Evolutionary conservation across 2,113 vertebrate species (phyloP).

Genomic region (Pelodiscus sinensis): DNA sequence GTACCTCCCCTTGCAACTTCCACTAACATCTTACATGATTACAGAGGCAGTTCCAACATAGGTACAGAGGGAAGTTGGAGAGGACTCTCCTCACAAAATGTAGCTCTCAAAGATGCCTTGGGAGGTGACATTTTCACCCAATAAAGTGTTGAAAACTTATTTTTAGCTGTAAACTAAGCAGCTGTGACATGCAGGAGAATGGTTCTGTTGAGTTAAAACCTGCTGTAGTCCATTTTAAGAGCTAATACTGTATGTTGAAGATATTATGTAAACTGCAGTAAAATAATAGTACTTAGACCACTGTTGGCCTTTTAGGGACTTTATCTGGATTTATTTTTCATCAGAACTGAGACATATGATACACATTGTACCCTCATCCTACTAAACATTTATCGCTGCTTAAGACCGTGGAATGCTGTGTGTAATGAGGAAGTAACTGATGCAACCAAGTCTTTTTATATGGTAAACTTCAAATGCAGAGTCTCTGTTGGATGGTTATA

Average conservation of each 20-base stretch:
- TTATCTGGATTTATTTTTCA: neutral
- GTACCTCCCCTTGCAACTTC: neutral
- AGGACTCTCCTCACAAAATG: neutral
- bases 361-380: neutral
- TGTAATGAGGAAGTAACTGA: neutral
- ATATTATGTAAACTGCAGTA: neutral
- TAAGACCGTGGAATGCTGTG: neutral
- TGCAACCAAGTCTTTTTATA: neutral
- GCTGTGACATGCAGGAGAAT: neutral
- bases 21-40: neutral
- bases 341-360: neutral
- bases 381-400: neutral
- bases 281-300: rapidly evolving
- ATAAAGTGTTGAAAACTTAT: neutral
- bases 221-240: neutral
- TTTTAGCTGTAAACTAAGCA: neutral
- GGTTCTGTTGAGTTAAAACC: neutral
- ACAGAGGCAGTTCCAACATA: neutral
- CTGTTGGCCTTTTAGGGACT: neutral
- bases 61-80: neutral
- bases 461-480: neutral
- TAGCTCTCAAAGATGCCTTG: neutral
- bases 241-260: neutral
- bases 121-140: neutral
- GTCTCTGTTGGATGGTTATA: slow-evolving; percentile 18